Evolutionary conservation across 2,113 vertebrate species (phyloP), one percentile per base, ranked within the genome.

Genomic region (Speoplatyrhinus poulsoni): DNA sequence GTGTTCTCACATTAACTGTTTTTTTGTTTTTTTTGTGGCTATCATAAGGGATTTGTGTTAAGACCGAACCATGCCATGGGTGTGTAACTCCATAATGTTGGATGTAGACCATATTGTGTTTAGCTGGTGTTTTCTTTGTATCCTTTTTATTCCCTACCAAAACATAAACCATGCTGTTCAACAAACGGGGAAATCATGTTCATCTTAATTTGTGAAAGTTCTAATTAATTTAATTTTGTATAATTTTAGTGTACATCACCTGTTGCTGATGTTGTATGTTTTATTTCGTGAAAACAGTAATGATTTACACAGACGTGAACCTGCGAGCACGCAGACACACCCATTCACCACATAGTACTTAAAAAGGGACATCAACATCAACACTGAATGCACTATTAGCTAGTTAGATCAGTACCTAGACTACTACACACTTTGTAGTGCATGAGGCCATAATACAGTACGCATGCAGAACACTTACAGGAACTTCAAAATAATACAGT

Each of bases 311-410:
- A n/a, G n/a, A n/a, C n/a, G n/a, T n/a, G n/a, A 60, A 69, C 66
- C 12, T 33, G 33, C 26, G 16, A 15, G 16, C 54, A 55, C 74
- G 19, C 49, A 48, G n/a, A 63, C 32, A 41, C 58, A 17, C 74
- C 32, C 49, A 48, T 17, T 60, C 26, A 41, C 58, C 32, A 1
- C 48, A 65, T 32, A 61, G 15, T 11, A 81, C 67, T 65, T 70
- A 84, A 87, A 26, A 89, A 84, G 78, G 80, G 84, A 85, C 60
- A 8, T 85, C 60, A 8, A 80, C 60, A 79, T 75, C 74, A 79
- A 77, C 70, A 69, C 85, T 85, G 72, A 80, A 84, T 84, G 89
- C 89, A 91, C 88, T 91, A 81, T 62, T 86, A 83, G 85, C 83
- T 77, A 78, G 84, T 81, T 84, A 41, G 36, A 41, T 41, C 36